phyloP scores from a whole-genome alignment of 2,797 vertebrate species.

The Tangara arthus region DNA sequence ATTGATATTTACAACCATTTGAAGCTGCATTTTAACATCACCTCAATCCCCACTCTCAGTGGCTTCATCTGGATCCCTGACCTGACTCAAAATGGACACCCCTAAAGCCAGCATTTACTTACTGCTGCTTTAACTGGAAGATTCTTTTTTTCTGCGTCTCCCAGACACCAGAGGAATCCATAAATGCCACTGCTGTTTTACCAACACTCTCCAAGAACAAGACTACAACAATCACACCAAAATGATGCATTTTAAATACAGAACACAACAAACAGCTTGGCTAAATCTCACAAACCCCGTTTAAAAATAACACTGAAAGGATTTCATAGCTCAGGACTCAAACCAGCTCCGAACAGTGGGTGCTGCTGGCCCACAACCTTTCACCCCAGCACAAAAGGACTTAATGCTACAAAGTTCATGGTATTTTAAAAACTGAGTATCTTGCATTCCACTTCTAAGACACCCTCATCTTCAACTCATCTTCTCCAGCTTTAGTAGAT shows the following conservation, averaged over 20 bases:
- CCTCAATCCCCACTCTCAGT: neutral
- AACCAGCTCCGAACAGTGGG: neutral
- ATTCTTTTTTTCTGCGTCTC: neutral
- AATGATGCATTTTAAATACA: neutral
- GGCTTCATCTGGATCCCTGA: neutral
- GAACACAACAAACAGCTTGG: neutral
- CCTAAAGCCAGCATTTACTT: neutral
- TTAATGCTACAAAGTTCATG: neutral
- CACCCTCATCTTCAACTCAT: neutral
- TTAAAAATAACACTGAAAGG: slow-evolving; percentile 19
- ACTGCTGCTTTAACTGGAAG: neutral
- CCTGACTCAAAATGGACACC: neutral
- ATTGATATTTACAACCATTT: neutral
- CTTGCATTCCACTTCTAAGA: neutral
- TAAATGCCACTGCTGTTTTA: neutral
- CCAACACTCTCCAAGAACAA: neutral
- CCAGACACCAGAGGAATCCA: neutral
- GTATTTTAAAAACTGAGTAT: neutral
- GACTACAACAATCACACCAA: neutral
- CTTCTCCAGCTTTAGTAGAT: slow-evolving; percentile 8
- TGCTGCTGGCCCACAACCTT: neutral
- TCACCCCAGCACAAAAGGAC: neutral
- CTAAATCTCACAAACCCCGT: neutral
- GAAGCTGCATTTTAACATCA: neutral
- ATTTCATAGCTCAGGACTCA: neutral